These are phyloP conservation scores for Aradophagus sp. DNA, from an alignment of 1,140 invertebrate genomes.

Conservation along the genomic window DNA sequence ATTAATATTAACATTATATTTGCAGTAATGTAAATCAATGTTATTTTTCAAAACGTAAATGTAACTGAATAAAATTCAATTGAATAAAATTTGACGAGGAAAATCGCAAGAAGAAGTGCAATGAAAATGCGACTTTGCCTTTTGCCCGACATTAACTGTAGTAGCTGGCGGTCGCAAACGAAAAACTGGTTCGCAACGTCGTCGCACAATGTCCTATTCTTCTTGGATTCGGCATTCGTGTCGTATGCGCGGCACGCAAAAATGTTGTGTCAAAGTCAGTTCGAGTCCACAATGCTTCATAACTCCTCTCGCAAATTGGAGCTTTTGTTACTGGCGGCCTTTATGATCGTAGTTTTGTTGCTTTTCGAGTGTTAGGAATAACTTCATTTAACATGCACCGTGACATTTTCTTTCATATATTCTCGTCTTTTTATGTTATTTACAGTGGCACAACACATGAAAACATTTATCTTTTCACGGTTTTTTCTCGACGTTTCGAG, in stretches of 20 bases:
- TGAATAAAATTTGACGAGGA: too few relatives aligned
- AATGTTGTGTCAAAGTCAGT: conserved; percentile 50
- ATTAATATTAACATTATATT: too few relatives aligned
- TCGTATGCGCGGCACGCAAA: conserved; percentile 30
- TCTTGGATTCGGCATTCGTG: conserved; percentile 32
- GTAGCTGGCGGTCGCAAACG: too few relatives aligned
- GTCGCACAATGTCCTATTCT: conserved; percentile 43
- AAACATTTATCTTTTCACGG: too few relatives aligned
- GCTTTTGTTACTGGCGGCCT: conserved; percentile 46
- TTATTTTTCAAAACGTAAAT: too few relatives aligned
- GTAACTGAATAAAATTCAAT: too few relatives aligned
- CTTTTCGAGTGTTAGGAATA: conserved; percentile 26
- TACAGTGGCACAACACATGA: neutral
- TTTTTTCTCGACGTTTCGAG: too few relatives aligned
- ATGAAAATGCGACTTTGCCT: too few relatives aligned
- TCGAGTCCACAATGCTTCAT: conserved; percentile 22
- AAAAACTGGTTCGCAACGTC: conserved; percentile 21
- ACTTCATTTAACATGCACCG: conserved; percentile 42
- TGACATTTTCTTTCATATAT: conserved; percentile 23
- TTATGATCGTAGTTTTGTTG: conserved; percentile 41
- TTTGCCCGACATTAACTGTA: too few relatives aligned
- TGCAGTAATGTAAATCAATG: too few relatives aligned
- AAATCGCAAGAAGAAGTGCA: too few relatives aligned
- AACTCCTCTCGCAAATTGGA: conserved; percentile 36
- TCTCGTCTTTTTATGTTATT: conserved; percentile 13